A percentile compares a stretch with the other conserved stretches of the same genome.
Conservation (phyloP, 2,888 invertebrate species). For the Bembecia ichneumoniformis region DNA sequence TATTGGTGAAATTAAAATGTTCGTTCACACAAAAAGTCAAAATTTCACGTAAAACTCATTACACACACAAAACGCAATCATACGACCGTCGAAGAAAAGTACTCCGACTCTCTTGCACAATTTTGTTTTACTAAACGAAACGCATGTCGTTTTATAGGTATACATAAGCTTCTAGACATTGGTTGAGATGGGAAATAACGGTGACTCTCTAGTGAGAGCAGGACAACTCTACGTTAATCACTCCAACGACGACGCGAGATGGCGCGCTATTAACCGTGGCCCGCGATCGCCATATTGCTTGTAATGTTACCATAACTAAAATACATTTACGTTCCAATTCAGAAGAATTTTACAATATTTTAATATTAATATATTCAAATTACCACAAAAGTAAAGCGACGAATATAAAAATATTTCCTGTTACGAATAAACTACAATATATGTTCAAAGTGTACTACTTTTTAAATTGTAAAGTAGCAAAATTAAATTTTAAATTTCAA, state of each 20-base stretch:
- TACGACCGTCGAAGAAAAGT: constrained; percentile 44
- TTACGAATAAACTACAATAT: no score
- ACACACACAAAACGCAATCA: constrained; percentile 34
- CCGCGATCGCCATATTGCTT: not conserved
- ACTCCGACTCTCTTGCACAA: constrained; percentile 19
- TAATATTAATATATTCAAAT: no score
- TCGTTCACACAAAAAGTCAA: constrained; percentile 20
- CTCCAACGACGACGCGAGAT: no score
- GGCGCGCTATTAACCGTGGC: not conserved
- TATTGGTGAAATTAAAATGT: constrained; percentile 1
- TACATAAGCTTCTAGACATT: not conserved
- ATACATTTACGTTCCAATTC: constrained; percentile 1
- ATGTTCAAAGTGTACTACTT: no score
- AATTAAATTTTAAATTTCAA: no score
- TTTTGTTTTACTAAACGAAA: constrained; percentile 10
- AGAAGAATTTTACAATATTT: no score
- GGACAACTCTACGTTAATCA: not conserved
- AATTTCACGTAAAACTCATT: constrained; percentile 28
- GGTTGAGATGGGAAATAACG: no score
- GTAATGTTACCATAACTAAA: not conserved
- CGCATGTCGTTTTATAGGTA: not conserved
- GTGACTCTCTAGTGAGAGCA: not conserved
- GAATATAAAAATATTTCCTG: no score
- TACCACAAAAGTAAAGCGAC: no score
- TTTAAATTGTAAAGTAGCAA: no score